These are phyloP conservation scores for Lophius americanus DNA, from an alignment of 2,797 vertebrate species.

Conservation along the genomic window DNA sequence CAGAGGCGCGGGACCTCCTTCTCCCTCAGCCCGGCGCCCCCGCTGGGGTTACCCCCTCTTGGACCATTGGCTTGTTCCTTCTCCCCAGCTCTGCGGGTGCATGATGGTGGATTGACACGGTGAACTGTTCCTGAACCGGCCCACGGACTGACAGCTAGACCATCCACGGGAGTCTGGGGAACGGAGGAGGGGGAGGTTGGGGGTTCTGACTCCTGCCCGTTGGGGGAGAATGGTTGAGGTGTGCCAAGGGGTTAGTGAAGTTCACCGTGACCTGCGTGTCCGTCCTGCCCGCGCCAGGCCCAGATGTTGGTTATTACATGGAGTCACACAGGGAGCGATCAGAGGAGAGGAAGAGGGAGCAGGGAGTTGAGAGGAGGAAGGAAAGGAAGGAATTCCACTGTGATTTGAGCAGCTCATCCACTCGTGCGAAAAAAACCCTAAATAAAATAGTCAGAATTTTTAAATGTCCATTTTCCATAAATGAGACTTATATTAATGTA, in stretches of 20 bases:
- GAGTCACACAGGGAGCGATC: constrained; percentile 65
- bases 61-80: not conserved
- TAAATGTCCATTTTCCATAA: too few relatives aligned
- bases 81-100: constrained; percentile 10
- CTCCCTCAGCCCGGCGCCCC: not conserved
- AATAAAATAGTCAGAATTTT: too few relatives aligned
- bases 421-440: not conserved
- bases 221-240: constrained; percentile 55
- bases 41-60: not conserved
- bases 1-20: not conserved
- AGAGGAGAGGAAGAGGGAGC: constrained; percentile 50
- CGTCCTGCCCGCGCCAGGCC: constrained; percentile 49
- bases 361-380: constrained; percentile 15
- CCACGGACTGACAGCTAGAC: constrained; percentile 66
- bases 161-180: constrained; percentile 16
- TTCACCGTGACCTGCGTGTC: constrained; percentile 63
- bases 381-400: constrained; percentile 43
- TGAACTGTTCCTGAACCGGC: constrained; percentile 78
- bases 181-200: constrained; percentile 17
- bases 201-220: constrained; percentile 73
- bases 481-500: too few relatives aligned
- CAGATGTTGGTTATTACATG: constrained; percentile 82
- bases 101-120: constrained; percentile 59
- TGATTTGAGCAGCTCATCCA: constrained; percentile 51
- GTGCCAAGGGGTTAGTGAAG: constrained; percentile 36